These are phyloP conservation scores for Drosophila kanapiae DNA, from an alignment of 1,140 invertebrate genomes.

Conservation along the genomic window DNA sequence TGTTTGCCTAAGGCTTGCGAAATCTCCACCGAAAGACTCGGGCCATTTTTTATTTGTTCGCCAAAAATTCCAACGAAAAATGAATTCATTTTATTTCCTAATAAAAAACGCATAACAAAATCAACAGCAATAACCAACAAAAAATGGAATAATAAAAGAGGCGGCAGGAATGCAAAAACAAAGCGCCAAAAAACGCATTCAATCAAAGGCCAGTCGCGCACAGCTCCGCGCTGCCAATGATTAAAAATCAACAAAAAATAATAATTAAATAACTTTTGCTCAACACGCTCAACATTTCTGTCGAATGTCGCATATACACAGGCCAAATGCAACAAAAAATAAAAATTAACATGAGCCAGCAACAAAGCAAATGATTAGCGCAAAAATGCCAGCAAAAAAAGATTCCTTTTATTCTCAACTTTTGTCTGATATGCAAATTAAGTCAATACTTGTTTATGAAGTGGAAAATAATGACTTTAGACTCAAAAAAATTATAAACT, in stretches of 20 bases:
- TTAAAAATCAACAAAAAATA: constrained; percentile 6
- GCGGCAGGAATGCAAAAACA: constrained; percentile 13
- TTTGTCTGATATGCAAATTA: constrained; percentile 8
- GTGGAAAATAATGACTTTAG: constrained; percentile 32
- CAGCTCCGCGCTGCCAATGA: not conserved
- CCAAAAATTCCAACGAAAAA: constrained; percentile 47
- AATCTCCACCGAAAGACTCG: constrained; percentile 14
- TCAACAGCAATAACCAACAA: not conserved
- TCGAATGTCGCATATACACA: constrained; percentile 21
- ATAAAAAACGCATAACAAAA: constrained; percentile 26
- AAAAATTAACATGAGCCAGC: constrained; percentile 1
- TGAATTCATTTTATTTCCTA: constrained; percentile 26
- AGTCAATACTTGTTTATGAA: constrained; percentile 33
- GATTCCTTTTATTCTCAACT: constrained; percentile 2
- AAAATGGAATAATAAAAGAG: constrained; percentile 16
- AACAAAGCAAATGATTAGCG: constrained; percentile 33
- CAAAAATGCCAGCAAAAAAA: constrained; percentile 29
- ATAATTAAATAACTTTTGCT: constrained; percentile 44
- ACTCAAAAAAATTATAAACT: too few species aligned
- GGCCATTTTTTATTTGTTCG: not conserved
- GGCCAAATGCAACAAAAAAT: not conserved
- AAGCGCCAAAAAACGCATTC: constrained; percentile 32
- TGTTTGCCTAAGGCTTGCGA: constrained; percentile 53
- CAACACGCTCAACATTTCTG: constrained; percentile 17
- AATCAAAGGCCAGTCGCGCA: constrained; percentile 25